phyloP scores from a whole-genome alignment of 2,113 vertebrate species.

The Callithrix jacchus region DNA sequence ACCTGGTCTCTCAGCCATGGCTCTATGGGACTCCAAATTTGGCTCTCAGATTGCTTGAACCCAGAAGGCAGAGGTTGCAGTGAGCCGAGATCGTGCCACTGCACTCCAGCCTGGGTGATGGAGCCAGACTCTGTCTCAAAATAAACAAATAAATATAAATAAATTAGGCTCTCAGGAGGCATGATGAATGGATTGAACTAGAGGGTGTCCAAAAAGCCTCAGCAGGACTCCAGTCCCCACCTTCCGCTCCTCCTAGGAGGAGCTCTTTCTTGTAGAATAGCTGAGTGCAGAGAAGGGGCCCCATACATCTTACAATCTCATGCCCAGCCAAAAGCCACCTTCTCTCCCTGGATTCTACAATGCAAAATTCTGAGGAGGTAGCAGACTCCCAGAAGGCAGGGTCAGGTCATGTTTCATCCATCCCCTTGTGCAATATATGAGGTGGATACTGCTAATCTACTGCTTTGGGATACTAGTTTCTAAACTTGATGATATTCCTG shows the following conservation, averaged over 20 bases:
- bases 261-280: not conserved
- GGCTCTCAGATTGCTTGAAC: too few species aligned
- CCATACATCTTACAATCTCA: not conserved
- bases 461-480: not conserved
- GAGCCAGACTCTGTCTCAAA: too few species aligned
- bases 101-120: too few species aligned
- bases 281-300: not conserved
- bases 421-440: not conserved
- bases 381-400: not conserved
- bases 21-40: accelerated
- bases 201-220: not conserved
- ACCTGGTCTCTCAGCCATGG: not conserved
- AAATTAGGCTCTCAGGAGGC: not conserved
- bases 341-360: not conserved
- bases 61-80: too few species aligned
- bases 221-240: not conserved
- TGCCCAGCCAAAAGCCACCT: not conserved
- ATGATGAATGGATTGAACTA: not conserved
- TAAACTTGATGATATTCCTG: not conserved
- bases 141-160: too few species aligned
- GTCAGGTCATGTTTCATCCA: not conserved
- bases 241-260: not conserved
- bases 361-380: not conserved
- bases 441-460: not conserved
- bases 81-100: too few species aligned